Evolutionary conservation across 2,888 invertebrate species (phyloP), one percentile per base, ranked within the genome.

Genomic region (Drymonia ruficornis): DNA sequence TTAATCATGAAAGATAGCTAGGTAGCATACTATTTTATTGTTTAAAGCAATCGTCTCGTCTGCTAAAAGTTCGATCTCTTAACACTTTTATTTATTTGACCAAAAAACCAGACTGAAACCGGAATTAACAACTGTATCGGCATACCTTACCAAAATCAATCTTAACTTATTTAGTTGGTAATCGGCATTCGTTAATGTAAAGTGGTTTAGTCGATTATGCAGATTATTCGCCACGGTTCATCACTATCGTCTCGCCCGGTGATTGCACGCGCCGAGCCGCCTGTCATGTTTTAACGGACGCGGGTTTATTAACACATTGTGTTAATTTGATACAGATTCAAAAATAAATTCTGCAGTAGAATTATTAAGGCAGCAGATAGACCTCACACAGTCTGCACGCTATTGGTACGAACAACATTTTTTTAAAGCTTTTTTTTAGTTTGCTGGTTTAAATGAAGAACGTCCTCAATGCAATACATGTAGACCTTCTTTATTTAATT

Each of bases 171-270:
- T n/a, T n/a, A n/a, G n/a, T n/a, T n/a, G n/a, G n/a, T n/a, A n/a
- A n/a, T 59, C 23, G 50, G 19, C 49, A 63, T 59, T 63, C 48
- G 31, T 40, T 52, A 58, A 46, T 52, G 55, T 44, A 62, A 50
- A 63, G 56, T 54, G 36, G 15, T 57, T 61, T 61, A 59, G 51
- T 68, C 63, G 58, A 68, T 71, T 68, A 70, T 58, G 65, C 56
- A 63, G 62, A 69, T 65, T 43, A 48, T 57, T 59, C 50, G 43
- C 57, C 49, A 67, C 50, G 49, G 55, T 65, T 56, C 52, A 59
- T 63, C 62, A 63, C 58, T 58, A 59, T 38, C 49, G n/a, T 52
- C 49, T 45, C 49, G 55, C 49, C 23, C 49, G 55, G 52, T 13
- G 52, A 52, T 50, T 61, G 56, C 65, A 53, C 55, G 55, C 47